A percentile compares a stretch with the other conserved stretches of the same genome.
Conservation (phyloP, 2,113 vertebrate genomes). For the Oryzias melastigma region DNA sequence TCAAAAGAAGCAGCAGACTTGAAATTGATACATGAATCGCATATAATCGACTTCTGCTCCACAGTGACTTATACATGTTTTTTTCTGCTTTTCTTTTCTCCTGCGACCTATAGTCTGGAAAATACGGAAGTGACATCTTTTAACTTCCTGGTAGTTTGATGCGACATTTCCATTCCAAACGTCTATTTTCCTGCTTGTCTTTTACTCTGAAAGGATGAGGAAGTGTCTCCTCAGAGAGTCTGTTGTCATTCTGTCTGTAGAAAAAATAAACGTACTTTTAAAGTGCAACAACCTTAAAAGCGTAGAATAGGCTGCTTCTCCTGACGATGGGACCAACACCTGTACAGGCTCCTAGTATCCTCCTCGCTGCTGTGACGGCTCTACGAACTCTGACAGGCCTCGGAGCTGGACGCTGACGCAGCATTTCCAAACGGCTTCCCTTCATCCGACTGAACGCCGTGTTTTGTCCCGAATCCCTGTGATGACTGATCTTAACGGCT, state of each 20-base stretch:
- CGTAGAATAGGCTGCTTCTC: conserved; percentile 39
- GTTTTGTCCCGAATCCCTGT: conserved; percentile 41
- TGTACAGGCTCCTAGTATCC: conserved; percentile 63
- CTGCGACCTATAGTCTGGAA: too few species aligned
- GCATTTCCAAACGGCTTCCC: conserved; percentile 27
- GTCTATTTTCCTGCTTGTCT: conserved; percentile 32
- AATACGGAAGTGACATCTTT: too few species aligned
- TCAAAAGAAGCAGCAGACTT: too few species aligned
- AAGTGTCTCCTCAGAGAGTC: conserved; percentile 1
- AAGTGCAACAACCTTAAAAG: conserved; percentile 27
- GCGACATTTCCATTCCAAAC: conserved; percentile 36
- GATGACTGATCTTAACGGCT: conserved; percentile 49
- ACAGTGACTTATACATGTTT: too few species aligned
- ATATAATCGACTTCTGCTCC: too few species aligned
- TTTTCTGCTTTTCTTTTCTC: too few species aligned
- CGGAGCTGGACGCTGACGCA: conserved; percentile 59
- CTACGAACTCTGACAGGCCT: conserved; percentile 46
- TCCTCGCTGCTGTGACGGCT: conserved; percentile 57
- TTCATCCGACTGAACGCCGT: too few species aligned
- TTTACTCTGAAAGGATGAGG: conserved; percentile 23
- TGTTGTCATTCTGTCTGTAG: conserved; percentile 5
- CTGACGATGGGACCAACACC: conserved; percentile 42
- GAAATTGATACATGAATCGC: too few species aligned
- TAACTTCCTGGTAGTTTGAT: not conserved
- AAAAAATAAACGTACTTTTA: too few species aligned